Conservation (phyloP, 2,888 invertebrate species). For the Drosophila gaucha region DNA sequence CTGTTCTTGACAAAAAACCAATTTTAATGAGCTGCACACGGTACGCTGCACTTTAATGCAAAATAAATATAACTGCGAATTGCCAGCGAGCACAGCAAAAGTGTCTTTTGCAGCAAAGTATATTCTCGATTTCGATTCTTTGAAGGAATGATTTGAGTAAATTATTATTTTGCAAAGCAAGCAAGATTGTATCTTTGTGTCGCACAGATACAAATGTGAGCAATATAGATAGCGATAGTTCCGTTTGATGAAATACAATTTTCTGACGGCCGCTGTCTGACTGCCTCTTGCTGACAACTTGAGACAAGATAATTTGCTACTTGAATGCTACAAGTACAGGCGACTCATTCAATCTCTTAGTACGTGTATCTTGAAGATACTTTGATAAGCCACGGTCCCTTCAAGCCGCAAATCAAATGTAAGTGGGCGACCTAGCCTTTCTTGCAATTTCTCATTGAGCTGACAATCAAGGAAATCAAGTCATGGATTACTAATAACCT, state of each 20-base stretch:
- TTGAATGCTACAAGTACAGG: conserved; percentile 46
- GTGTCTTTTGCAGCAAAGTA: conserved; percentile 53
- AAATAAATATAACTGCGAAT: conserved; percentile 70
- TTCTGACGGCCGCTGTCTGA: conserved; percentile 14
- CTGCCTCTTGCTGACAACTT: conserved; percentile 71
- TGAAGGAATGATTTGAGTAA: conserved; percentile 36
- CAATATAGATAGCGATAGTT: conserved; percentile 40
- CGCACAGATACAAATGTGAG: conserved; percentile 31
- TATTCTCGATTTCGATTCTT: conserved; percentile 15
- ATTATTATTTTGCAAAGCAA: conserved; percentile 43
- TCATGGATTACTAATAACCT: conserved; percentile 40
- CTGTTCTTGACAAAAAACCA: conserved; percentile 58
- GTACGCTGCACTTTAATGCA: conserved; percentile 76
- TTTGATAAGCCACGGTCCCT: conserved; percentile 29
- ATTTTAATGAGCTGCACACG: conserved; percentile 75
- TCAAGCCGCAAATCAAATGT: conserved; percentile 26
- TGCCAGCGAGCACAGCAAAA: conserved; percentile 39
- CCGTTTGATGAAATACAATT: conserved; percentile 47
- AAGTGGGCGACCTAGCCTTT: conserved; percentile 28
- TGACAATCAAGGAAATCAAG: conserved; percentile 24
- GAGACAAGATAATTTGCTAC: conserved; percentile 80
- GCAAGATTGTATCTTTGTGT: conserved; percentile 36
- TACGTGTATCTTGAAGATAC: conserved; percentile 45
- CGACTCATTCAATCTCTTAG: conserved; percentile 40
- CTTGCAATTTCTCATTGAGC: conserved; percentile 10